Percentiles rank a stretch among this genome's conserved stretches.
phyloP scores from a whole-genome alignment of 2,797 vertebrate species.

The Hipposideros larvatus region DNA sequence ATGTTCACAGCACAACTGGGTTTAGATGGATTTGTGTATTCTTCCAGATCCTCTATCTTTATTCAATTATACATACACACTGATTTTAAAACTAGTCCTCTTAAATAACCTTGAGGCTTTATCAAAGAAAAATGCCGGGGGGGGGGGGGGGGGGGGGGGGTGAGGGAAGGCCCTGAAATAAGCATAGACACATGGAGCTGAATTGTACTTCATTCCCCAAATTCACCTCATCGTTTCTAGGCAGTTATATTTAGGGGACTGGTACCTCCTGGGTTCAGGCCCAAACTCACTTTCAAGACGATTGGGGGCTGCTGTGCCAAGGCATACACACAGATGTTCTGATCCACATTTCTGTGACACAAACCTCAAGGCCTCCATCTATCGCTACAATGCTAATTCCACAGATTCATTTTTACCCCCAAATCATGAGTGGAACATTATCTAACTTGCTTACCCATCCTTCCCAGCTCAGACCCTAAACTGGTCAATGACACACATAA shows the following conservation, averaged over 20 bases:
- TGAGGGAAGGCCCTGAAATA: background rate
- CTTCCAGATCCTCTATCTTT: conserved; percentile 60
- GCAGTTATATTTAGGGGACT: conserved; percentile 82
- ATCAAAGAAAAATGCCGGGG: conserved; percentile 50
- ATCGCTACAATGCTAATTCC: background rate
- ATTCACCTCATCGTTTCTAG: conserved; percentile 77
- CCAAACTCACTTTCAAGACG: conserved; percentile 82
- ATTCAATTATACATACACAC: conserved; percentile 67
- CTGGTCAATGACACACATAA: conserved; percentile 12
- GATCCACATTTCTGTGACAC: conserved; percentile 83
- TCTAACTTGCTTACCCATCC: background rate
- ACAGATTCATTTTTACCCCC: conserved; percentile 60
- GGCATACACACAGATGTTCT: conserved; percentile 82
- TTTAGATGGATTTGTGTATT: conserved; percentile 36
- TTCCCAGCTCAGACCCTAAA: conserved; percentile 21
- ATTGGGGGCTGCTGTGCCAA: conserved; percentile 66
- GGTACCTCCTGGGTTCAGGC: conserved; percentile 75
- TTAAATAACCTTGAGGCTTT: conserved; percentile 69
- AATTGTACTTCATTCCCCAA: conserved; percentile 76
- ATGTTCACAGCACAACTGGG: conserved; percentile 50
- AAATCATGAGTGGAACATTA: background rate
- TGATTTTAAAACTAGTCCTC: conserved; percentile 70
- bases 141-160: conserved; percentile 53
- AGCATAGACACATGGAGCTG: conserved; percentile 47
- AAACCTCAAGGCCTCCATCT: conserved; percentile 73